These are phyloP conservation scores for Aporrectodea caliginosa DNA, from an alignment of 1,140 invertebrate species.

Conservation along the genomic window DNA sequence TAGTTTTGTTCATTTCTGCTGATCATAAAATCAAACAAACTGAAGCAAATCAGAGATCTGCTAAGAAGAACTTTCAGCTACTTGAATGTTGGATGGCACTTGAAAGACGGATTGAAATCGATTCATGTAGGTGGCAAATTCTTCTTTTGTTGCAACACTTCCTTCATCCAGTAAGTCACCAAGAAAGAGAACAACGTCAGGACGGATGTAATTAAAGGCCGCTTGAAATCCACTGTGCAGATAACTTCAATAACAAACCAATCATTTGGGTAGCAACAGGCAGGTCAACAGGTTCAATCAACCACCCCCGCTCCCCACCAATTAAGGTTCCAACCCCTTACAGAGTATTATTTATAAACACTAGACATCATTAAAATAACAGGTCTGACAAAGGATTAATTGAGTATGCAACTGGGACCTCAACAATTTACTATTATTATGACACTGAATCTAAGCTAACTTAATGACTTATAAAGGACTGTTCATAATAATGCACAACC, in stretches of 20 bases:
- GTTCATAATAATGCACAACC: too few relatives aligned
- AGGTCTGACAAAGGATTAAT: too few relatives aligned
- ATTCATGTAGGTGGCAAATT: slow-evolving; percentile 58
- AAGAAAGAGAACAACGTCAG: slow-evolving; percentile 80
- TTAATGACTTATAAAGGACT: too few relatives aligned
- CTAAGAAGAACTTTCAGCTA: slow-evolving; percentile 10
- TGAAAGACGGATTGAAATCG: slow-evolving; percentile 50
- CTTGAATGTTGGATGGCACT: slow-evolving; percentile 26
- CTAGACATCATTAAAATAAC: too few relatives aligned
- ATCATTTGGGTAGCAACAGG: not conserved
- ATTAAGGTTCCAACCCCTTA: too few relatives aligned
- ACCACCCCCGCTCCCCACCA: too few relatives aligned
- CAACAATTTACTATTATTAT: too few relatives aligned
- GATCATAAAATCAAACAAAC: slow-evolving; percentile 4
- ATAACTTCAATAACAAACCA: slow-evolving; percentile 63
- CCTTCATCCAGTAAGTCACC: slow-evolving; percentile 92
- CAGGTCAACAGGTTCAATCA: too few relatives aligned
- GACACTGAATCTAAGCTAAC: too few relatives aligned
- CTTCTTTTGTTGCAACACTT: slow-evolving; percentile 65
- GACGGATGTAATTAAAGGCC: slow-evolving; percentile 69
- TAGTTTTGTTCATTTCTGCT: slow-evolving; percentile 23
- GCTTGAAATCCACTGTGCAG: slow-evolving; percentile 71
- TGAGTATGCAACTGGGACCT: too few relatives aligned
- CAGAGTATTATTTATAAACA: too few relatives aligned
- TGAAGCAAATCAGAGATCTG: slow-evolving; percentile 6